A percentile compares a stretch with the other conserved stretches of the same genome.
Conservation (phyloP, 2,888 invertebrate genomes). For the Agrotis exclamationis region DNA sequence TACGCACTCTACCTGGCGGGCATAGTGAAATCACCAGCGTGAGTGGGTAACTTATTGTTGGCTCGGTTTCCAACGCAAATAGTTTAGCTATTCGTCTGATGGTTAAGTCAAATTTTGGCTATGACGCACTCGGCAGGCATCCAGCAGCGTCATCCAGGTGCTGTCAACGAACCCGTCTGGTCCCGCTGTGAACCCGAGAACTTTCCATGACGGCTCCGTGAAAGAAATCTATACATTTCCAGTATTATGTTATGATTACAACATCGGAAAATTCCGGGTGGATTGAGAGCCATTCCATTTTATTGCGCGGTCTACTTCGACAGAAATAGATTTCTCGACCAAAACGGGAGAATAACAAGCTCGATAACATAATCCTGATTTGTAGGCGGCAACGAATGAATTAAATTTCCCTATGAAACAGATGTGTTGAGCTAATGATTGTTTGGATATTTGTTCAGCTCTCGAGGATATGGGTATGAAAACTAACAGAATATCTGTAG, state of each 20-base stretch:
- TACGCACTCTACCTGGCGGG: conserved; percentile 39
- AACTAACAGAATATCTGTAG: background rate
- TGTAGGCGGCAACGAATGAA: conserved; percentile 22
- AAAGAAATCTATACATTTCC: conserved; percentile 38
- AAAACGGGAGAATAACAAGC: conserved; percentile 47
- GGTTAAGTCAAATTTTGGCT: conserved; percentile 72
- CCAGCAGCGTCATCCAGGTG: conserved; percentile 75
- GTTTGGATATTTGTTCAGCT: background rate
- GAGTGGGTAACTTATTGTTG: conserved; percentile 67
- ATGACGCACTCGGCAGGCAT: conserved; percentile 77
- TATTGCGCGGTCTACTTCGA: conserved; percentile 57
- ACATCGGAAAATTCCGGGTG: conserved; percentile 59
- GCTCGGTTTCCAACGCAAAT: conserved; percentile 72
- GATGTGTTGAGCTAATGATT: background rate
- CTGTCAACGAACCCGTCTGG: conserved; percentile 77
- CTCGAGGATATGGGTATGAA: background rate
- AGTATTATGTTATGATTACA: conserved; percentile 49
- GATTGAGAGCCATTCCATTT: conserved; percentile 54
- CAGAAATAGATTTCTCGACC: conserved; percentile 56
- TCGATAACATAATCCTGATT: conserved; percentile 45
- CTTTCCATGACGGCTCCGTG: conserved; percentile 62
- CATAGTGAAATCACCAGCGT: conserved; percentile 51
- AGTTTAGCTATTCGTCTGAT: conserved; percentile 73
- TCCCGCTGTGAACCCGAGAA: conserved; percentile 41
- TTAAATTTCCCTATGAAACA: conserved; percentile 6